phyloP scores from a whole-genome alignment of 2,113 vertebrate species.

The Panthera uncia region DNA sequence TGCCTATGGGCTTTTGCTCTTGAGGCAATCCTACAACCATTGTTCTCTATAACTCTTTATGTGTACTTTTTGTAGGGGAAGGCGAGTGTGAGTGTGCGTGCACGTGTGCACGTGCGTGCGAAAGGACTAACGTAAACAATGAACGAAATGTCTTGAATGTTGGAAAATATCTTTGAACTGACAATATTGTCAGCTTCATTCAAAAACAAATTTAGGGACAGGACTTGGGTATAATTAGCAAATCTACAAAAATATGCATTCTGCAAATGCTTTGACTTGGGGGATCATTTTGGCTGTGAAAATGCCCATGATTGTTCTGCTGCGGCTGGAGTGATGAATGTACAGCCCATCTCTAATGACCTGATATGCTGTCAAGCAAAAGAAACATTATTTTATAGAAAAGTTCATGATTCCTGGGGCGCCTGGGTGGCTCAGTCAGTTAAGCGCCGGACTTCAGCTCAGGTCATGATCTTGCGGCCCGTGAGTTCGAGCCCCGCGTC shows the following conservation, averaged over 20 bases:
- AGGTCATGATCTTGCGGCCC: too few species aligned
- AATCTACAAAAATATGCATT: background rate
- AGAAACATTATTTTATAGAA: slow-evolving; percentile 54
- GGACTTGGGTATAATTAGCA: slow-evolving; percentile 14
- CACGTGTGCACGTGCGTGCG: background rate
- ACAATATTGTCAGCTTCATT: background rate
- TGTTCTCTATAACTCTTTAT: background rate
- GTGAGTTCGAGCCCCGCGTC: too few species aligned
- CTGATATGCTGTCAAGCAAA: slow-evolving; percentile 39
- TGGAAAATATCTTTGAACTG: slow-evolving; percentile 24
- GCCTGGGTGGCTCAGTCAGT: too few species aligned
- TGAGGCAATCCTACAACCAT: background rate
- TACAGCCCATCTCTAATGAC: slow-evolving; percentile 16
- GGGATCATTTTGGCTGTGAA: background rate
- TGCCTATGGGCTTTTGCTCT: background rate
- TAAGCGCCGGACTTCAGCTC: too few species aligned
- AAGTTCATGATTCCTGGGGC: slow-evolving; percentile 41
- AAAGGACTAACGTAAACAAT: background rate
- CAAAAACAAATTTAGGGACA: slow-evolving; percentile 19
- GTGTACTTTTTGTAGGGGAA: background rate
- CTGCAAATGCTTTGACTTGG: slow-evolving; percentile 12
- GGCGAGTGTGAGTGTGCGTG: background rate
- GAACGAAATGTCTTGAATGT: background rate
- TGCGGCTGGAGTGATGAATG: slow-evolving; percentile 15
- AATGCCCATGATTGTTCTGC: background rate